Base-by-base conservation (phyloP, 2,113 vertebrate species). In the Nerophis lumbriciformis region DNA sequence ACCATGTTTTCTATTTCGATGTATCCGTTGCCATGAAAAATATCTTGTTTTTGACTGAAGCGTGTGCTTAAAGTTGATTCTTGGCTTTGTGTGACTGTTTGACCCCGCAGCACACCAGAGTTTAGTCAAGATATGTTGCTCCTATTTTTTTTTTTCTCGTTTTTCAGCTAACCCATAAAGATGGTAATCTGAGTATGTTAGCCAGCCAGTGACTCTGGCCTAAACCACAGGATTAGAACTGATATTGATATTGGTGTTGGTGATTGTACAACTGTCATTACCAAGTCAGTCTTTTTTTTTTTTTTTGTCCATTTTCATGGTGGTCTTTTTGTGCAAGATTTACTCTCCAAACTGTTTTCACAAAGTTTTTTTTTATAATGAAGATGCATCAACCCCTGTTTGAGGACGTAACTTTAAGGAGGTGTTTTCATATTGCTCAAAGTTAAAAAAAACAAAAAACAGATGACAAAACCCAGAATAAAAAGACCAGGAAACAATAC, bases 11-110 rank as follows among this genome's bases (percentile, higher is more conserved):
- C 45, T 44, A 60, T 49, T 49, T 49, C 5, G 3, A 60, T 49
- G 28, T 37, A n/a, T 49, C 38, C 16, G 45, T 49, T 37, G 48
- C 45, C 58, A 60, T 60, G 28, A 48, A 49, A 60, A 60, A 16
- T 6, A 14, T 11, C 15, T n/a, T 36, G 12, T 48, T 48, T 60
- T 48, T 36, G 14, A 60, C 14, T 60, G 8, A 37, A 60, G 15
- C 9, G 28, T 37, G 21, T 36, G 28, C 28, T 48, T 45, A 59
- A 47, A 15, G 28, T 48, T 37, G n/a, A n/a, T n/a, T 48, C 21
- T 48, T 48, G 45, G 16, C 19, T 60, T 1, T 60, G 49, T 21
- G 28, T 60, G 28, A 60, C 28, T 48, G 58, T 60, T 60, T 49
- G 15, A 60, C 58, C 45, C 14, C 2, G 36, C 8, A 8, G 21